Evolutionary conservation across 2,888 invertebrate genomes (phyloP), one percentile per base, ranked within the genome.

Genomic region (Drosophila lacicola): DNA sequence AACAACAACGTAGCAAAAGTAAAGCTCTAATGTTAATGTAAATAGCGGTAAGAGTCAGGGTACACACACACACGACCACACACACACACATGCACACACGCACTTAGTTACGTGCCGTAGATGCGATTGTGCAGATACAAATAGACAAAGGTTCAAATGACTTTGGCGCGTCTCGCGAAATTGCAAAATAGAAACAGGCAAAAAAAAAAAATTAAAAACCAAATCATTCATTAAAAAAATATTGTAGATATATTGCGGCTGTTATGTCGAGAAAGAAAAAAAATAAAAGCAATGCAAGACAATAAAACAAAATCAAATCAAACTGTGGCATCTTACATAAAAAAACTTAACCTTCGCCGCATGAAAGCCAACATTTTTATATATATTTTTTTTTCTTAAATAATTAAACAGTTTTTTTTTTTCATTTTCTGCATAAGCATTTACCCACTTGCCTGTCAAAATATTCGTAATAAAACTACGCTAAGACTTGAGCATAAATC

Each of bases 1-100:
- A 63, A 46, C 61, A 58, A 49, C 70, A 70, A 47, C 68, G 66
- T 58, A 62, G 62, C 64, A 77, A 78, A 78, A 72, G 68, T 70
- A 89, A 73, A 82, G 88, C 89, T 87, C 82, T 88, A 82, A 88
- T 80, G 82, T 82, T 78, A 88, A 85, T 88, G 89, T 82, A 84
- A 89, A 87, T 83, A 88, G 81, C 84, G 87, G 84, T 87, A 88
- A 89, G 82, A 88, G 82, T 68, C 82, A 73, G 57, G 55, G 55
- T 41, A 65, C 55, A 70, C 70, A 45, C 51, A 50, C 42, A 55
- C 55, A 17, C 17, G n/a, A n/a, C n/a, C 33, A 45, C 46, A 60
- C 25, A 39, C 34, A 54, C 21, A 49, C 50, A 42, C 39, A 49
- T 69, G 64, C 61, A 50, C 46, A 74, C 62, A 74, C 79, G 68